Evolutionary conservation across 2,888 invertebrate species (phyloP), one percentile per base, ranked within the genome.

Genomic region (Maniola hyperantus): DNA sequence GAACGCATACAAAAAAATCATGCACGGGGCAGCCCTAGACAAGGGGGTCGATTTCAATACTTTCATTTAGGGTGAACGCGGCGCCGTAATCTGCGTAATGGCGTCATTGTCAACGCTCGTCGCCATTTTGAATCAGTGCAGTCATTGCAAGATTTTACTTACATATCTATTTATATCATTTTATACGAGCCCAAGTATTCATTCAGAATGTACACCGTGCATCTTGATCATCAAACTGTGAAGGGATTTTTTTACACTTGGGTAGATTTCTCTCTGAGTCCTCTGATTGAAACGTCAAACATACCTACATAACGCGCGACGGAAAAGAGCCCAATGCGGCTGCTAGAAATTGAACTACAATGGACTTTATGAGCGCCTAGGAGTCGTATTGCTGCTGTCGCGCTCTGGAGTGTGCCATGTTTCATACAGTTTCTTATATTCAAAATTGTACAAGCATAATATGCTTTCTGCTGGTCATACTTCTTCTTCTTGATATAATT

Each of bases 61-160:
- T 74, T 75, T 76, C 73, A 76, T 77, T n/a, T 73, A 74, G 76
- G 74, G 76, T 73, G 74, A 75, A 73, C 50, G 36, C 48, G 50
- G 39, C 61, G 61, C 36, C 71, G 73, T 73, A 77, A 77, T 78
- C 74, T 72, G 74, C 60, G 76, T 79, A 78, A 79, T 79, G 78
- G 78, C 74, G 74, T 72, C 75, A 79, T 79, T 79, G 78, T 78
- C 73, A 73, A 70, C 59, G 66, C 70, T 46, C 69, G 72, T 65
- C 75, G 75, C 77, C 75, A 76, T 76, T 76, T 76, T 76, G 74
- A 72, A 75, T 73, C 71, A 72, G 67, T 66, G 71, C 69, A 62
- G 67, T 65, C 67, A 66, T 70, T 63, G 53, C 46, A 65, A 61
- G 48, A 59, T 48, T 59, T 48, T 48, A 59, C 48, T 11, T 59